Evolutionary conservation across 2,113 vertebrate species (phyloP).

Genomic region (Peromyscus maniculatus): DNA sequence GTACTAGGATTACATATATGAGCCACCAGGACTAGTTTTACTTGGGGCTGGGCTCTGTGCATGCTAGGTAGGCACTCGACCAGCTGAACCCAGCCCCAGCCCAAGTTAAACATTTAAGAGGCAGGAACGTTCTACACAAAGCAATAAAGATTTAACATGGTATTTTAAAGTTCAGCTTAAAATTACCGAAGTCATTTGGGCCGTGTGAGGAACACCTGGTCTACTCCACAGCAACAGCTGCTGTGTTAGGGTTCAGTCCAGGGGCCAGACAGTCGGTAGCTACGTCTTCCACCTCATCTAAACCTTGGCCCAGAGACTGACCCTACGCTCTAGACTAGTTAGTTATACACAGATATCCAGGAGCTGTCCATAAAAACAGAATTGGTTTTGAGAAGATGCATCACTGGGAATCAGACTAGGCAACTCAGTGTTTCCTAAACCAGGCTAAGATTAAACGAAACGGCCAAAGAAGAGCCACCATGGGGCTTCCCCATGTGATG

Average conservation of each 20-base stretch:
- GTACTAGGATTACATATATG: not conserved
- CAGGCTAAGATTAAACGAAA: not conserved
- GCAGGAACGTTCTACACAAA: constrained; percentile 28
- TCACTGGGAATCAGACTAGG: not conserved
- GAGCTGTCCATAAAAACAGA: not conserved
- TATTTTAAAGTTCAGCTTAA: constrained; percentile 58
- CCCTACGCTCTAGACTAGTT: not conserved
- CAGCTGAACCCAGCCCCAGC: not conserved
- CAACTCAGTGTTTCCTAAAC: not conserved
- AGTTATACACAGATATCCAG: not conserved
- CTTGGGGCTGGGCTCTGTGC: not conserved
- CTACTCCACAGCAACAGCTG: not conserved
- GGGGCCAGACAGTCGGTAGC: not conserved
- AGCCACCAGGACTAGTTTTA: not conserved
- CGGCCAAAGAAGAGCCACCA: not conserved
- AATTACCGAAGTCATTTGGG: not conserved
- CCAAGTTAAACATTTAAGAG: constrained; percentile 51
- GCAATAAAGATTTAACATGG: constrained; percentile 5
- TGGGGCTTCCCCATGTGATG: not conserved
- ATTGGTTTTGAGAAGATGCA: not conserved
- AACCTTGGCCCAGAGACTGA: not conserved
- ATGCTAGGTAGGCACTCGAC: not conserved
- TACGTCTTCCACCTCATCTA: constrained; percentile 47
- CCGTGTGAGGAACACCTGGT: not conserved
- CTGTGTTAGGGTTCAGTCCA: not conserved